Conservation (phyloP, 1,140 invertebrate genomes). For the Procambarus clarkii region DNA sequence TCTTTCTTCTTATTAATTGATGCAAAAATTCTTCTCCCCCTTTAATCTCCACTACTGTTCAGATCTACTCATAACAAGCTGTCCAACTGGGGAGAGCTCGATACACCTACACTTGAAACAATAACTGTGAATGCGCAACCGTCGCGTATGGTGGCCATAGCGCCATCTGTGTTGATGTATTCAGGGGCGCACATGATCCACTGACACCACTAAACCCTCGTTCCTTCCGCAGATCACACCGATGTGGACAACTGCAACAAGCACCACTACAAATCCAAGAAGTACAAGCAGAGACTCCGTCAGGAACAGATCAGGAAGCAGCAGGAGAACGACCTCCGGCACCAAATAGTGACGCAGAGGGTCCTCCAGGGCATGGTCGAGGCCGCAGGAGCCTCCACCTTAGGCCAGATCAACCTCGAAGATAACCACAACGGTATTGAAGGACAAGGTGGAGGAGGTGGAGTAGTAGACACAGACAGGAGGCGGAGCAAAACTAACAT, state of each 20-base stretch:
- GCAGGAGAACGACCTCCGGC: slow-evolving; percentile 20
- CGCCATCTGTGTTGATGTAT: too few species aligned
- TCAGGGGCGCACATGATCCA: too few species aligned
- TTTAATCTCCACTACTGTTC: too few species aligned
- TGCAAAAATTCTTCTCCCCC: too few species aligned
- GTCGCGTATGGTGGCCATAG: too few species aligned
- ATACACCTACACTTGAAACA: too few species aligned
- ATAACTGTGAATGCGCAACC: too few species aligned
- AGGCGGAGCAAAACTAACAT: not conserved
- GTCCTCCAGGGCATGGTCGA: not conserved
- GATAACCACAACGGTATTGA: slow-evolving; percentile 17
- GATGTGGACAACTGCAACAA: slow-evolving; percentile 43
- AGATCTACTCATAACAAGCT: too few species aligned
- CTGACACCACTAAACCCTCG: not conserved
- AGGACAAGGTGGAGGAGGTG: not conserved
- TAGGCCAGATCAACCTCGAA: not conserved
- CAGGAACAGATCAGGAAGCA: not conserved
- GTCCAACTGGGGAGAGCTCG: too few species aligned
- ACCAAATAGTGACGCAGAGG: slow-evolving; percentile 6
- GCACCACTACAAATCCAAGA: slow-evolving; percentile 28
- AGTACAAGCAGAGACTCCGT: slow-evolving; percentile 16
- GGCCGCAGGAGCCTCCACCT: not conserved
- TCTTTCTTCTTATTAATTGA: too few species aligned
- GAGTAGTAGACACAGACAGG: too few species aligned
- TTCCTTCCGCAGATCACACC: slow-evolving; percentile 28